A percentile compares a stretch with the other conserved stretches of the same genome.
Evolutionary conservation across 2,888 invertebrate species (phyloP).

Genomic region (Polymixis lichenea): DNA sequence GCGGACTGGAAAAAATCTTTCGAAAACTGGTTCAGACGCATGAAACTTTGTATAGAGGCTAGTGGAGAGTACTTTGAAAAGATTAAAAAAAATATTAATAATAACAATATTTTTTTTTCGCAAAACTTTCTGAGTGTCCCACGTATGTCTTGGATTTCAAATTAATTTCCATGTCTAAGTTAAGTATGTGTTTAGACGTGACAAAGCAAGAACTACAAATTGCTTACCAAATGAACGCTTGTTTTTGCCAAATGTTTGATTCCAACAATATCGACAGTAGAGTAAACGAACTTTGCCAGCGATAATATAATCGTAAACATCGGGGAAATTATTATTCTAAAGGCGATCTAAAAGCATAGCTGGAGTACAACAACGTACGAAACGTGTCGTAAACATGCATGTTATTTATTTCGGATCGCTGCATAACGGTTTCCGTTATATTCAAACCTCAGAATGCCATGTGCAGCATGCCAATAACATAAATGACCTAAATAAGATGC

Average conservation of each 20-base stretch:
- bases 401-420: slow-evolving; percentile 82
- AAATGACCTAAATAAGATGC: slow-evolving; percentile 61
- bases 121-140: too few relatives aligned
- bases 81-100: too few relatives aligned
- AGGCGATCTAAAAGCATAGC: slow-evolving; percentile 76
- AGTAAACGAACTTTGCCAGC: slow-evolving; percentile 58
- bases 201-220: neutral
- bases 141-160: neutral
- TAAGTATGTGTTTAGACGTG: neutral
- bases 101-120: too few relatives aligned
- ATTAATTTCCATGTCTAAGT: neutral
- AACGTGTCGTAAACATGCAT: slow-evolving; percentile 76
- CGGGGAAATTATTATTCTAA: slow-evolving; percentile 77
- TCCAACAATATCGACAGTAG: slow-evolving; percentile 28
- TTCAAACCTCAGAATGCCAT: slow-evolving; percentile 73
- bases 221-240: neutral
- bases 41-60: too few relatives aligned
- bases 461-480: slow-evolving; percentile 70
- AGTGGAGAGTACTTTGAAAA: too few relatives aligned
- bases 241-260: slow-evolving; percentile 18
- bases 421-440: slow-evolving; percentile 82
- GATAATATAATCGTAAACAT: slow-evolving; percentile 69
- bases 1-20: too few relatives aligned
- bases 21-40: too few relatives aligned
- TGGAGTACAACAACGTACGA: slow-evolving; percentile 69